Percentiles rank a stretch among this genome's conserved stretches.
phyloP scores from a whole-genome alignment of 2,888 invertebrate species.

The Volucella inflata region DNA sequence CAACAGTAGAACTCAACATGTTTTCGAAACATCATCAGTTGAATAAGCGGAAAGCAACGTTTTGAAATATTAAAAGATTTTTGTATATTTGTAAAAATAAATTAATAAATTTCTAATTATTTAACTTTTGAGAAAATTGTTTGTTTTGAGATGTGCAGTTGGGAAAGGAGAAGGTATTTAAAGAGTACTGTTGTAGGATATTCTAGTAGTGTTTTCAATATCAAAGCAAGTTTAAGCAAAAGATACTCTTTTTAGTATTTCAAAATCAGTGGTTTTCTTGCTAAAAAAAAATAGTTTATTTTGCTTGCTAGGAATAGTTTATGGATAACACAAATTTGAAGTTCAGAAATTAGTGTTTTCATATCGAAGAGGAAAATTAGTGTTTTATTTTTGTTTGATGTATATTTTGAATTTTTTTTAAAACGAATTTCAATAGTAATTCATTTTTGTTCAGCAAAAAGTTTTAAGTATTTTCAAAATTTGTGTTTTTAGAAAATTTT shows the following conservation, averaged over 20 bases:
- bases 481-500: too few relatives aligned
- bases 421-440: too few relatives aligned
- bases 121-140: constrained; percentile 5
- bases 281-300: too few relatives aligned
- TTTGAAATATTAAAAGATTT: neutral
- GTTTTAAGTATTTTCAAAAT: too few relatives aligned
- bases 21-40: constrained; percentile 58
- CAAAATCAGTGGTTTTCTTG: neutral
- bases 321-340: too few relatives aligned
- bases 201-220: constrained; percentile 32
- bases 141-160: constrained; percentile 42
- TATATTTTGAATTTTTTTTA: too few relatives aligned
- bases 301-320: too few relatives aligned
- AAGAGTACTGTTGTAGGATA: constrained; percentile 8
- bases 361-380: too few relatives aligned
- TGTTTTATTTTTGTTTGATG: too few relatives aligned
- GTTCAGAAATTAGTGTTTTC: too few relatives aligned
- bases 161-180: constrained; percentile 14
- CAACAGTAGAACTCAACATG: constrained; percentile 58
- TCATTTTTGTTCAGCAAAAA: too few relatives aligned
- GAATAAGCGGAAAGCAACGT: constrained; percentile 48
- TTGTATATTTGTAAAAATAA: constrained; percentile 43
- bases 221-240: constrained; percentile 23
- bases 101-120: neutral
- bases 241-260: constrained; percentile 23